Evolutionary conservation across 2,113 vertebrate genomes (phyloP).

Genomic region (Silurus glanis): DNA sequence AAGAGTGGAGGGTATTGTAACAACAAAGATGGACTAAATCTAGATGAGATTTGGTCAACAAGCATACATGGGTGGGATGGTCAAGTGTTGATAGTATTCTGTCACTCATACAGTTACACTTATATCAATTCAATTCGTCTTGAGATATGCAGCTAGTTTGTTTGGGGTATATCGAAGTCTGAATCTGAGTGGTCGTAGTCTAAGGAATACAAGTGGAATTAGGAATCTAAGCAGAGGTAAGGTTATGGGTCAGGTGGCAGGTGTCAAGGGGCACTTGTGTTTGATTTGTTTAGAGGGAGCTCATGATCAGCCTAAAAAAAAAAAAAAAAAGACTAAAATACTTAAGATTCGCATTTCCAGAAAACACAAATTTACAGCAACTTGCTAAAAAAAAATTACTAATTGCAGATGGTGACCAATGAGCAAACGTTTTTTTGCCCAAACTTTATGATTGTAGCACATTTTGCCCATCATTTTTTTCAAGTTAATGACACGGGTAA

Average conservation of each 20-base stretch:
- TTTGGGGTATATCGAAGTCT: background rate
- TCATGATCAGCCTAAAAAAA: background rate
- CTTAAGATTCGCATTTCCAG: background rate
- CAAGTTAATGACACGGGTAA: slow-evolving; percentile 37
- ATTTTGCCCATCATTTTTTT: slow-evolving; percentile 3
- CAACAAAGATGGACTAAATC: background rate
- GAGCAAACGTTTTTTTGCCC: background rate
- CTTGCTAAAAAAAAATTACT: background rate
- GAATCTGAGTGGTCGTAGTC: background rate
- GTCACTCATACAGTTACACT: background rate
- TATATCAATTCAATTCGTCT: background rate
- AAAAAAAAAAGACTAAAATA: background rate
- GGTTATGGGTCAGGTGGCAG: background rate
- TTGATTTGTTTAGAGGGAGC: background rate
- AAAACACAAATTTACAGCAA: background rate
- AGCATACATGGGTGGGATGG: background rate
- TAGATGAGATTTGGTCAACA: background rate
- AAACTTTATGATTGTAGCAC: background rate
- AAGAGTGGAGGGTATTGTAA: background rate
- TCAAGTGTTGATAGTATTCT: background rate
- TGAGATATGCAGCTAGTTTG: background rate
- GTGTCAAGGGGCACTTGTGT: background rate
- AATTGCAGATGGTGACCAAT: background rate
- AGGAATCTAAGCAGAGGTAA: background rate
- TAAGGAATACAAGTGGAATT: background rate